Conservation (phyloP, 2,797 vertebrate genomes). For the Mycteria americana region DNA sequence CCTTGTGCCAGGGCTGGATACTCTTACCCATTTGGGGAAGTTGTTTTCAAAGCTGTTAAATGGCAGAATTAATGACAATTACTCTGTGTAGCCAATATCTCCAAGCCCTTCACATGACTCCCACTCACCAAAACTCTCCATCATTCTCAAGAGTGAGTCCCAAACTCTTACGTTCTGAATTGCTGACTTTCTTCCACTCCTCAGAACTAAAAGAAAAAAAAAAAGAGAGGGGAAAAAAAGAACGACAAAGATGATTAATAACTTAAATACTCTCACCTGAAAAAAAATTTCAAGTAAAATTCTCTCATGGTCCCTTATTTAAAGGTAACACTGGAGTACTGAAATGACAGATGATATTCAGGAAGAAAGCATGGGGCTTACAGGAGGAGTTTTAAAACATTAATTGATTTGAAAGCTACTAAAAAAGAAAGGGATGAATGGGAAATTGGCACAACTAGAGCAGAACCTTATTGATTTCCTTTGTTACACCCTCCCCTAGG, state of each 20-base stretch:
- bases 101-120: not conserved
- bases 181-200: conserved; percentile 89
- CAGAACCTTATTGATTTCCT: not conserved
- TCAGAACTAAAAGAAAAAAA: conserved; percentile 82
- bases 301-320: not conserved
- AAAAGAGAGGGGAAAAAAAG: conserved; percentile 51
- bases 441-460: not conserved
- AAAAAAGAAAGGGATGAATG: not conserved
- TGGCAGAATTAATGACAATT: not conserved
- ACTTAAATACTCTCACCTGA: not conserved
- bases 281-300: not conserved
- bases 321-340: not conserved
- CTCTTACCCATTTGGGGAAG: not conserved
- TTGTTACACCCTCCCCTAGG: not conserved
- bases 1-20: not conserved
- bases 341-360: not conserved
- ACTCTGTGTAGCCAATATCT: not conserved
- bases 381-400: not conserved
- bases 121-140: conserved; percentile 93
- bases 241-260: not conserved
- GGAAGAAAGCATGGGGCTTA: not conserved
- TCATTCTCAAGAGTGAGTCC: conserved; percentile 88
- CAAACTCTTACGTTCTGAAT: conserved; percentile 80
- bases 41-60: not conserved
- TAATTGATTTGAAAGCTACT: conserved; percentile 4